Evolutionary conservation across 2,888 invertebrate genomes (phyloP).

Genomic region (Diaprepes abbreviatus): DNA sequence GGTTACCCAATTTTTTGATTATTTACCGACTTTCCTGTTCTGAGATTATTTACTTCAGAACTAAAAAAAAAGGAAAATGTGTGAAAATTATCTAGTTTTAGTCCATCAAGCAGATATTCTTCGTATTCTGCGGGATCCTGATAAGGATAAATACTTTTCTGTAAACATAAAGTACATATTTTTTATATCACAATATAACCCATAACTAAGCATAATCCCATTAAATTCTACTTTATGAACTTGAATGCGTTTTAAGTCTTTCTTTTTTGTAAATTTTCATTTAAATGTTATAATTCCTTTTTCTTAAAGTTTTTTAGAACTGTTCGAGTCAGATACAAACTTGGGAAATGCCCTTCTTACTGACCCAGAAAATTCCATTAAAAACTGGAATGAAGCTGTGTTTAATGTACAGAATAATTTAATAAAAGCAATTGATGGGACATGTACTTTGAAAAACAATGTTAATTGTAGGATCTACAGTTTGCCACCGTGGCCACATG

Average conservation of each 20-base stretch:
- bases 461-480: slow-evolving; percentile 78
- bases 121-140: slow-evolving; percentile 73
- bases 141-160: slow-evolving; percentile 75
- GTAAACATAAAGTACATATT: slow-evolving; percentile 77
- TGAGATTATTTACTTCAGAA: too few relatives aligned
- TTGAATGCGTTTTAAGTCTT: background rate
- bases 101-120: slow-evolving; percentile 75
- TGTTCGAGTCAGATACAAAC: slow-evolving; percentile 78
- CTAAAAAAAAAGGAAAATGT: slow-evolving; percentile 28
- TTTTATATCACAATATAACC: too few relatives aligned
- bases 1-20: too few relatives aligned
- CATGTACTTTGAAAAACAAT: slow-evolving; percentile 70
- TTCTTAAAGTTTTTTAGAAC: slow-evolving; percentile 75
- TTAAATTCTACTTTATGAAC: too few relatives aligned
- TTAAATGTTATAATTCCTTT: slow-evolving; percentile 19
- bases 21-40: too few relatives aligned
- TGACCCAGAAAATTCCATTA: slow-evolving; percentile 74
- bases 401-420: slow-evolving; percentile 74
- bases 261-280: background rate
- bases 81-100: slow-evolving; percentile 70
- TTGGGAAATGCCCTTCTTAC: slow-evolving; percentile 78
- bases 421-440: slow-evolving; percentile 63
- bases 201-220: too few relatives aligned
- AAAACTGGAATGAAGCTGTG: slow-evolving; percentile 75
- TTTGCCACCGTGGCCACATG: slow-evolving; percentile 78